Evolutionary conservation across 2,113 vertebrate species (phyloP), one percentile per base, ranked within the genome.

Genomic region (Coryphaenoides rupestris): DNA sequence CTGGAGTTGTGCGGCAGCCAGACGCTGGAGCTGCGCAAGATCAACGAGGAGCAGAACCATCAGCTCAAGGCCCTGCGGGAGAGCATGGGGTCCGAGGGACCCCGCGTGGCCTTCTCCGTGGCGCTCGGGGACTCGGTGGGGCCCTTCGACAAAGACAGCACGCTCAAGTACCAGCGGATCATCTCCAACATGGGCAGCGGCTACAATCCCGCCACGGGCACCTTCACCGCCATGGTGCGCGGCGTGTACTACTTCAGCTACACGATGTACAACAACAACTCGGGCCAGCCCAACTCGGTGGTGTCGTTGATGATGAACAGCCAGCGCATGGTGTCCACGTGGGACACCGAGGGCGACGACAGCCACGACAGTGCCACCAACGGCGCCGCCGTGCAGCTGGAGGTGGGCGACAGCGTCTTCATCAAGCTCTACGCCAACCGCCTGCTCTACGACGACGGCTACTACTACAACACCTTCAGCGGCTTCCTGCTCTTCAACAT

Each of bases 231-330:
- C 62, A 63, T 33, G 46, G 46, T 24, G 19, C 28, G 47, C 4
- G 60, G 60, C 45, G 13, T 62, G 60, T 62, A 62, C 60, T 62
- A 24, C 47, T 62, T 62, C 46, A 13, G 23, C 24, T 63, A 63
- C 46, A 53, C 62, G n/a, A 64, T 68, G 61, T 59, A 14, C 49
- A 62, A 70, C 67, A 50, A 58, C 47, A 55, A 62, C 57, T 33
- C 17, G 13, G 62, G 50, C 22, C 24, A 54, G 50, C 23, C 62
- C 50, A 63, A 53, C 50, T 63, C 62, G 53, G 52, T 55, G 5
- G 45, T 62, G 40, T 55, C 47, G 1, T 56, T 70, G 61, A 68
- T 70, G 75, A 58, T 16, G 53, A 74, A 65, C 62, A 50, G 13
- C 19, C 21, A 62, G 58, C 15, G 0, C 19, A 0, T 69, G 26